These are phyloP conservation scores for Thalassarche chlororhynchos DNA, from an alignment of 2,113 vertebrate genomes.

Conservation along the genomic window DNA sequence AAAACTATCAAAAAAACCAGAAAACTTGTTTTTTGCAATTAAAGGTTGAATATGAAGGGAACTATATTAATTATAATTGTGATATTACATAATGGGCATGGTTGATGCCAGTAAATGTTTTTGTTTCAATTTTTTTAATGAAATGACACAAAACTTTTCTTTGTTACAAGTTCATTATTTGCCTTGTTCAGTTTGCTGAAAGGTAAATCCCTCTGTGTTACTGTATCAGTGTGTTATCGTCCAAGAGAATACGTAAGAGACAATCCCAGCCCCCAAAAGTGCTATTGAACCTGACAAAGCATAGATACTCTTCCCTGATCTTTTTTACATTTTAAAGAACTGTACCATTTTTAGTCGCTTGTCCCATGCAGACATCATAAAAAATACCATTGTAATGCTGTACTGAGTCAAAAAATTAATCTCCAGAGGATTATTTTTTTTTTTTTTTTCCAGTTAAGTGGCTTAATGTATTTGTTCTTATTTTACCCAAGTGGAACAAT, in stretches of 20 bases:
- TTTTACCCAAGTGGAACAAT: background rate
- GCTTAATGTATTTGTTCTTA: background rate
- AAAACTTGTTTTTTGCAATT: background rate
- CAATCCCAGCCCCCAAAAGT: background rate
- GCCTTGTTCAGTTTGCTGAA: background rate
- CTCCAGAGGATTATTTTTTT: background rate
- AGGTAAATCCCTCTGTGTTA: background rate
- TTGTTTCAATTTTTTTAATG: background rate
- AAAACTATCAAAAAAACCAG: background rate
- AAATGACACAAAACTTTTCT: background rate
- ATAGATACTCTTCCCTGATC: background rate
- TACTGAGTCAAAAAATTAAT: background rate
- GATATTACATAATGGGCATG: background rate
- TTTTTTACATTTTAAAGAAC: background rate
- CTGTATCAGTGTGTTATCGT: background rate
- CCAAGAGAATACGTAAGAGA: background rate
- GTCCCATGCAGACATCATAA: background rate
- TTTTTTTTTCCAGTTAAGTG: background rate
- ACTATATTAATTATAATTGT: background rate
- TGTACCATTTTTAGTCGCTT: background rate
- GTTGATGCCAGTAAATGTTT: background rate
- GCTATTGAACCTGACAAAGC: background rate
- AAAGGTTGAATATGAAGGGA: slow-evolving; percentile 4
- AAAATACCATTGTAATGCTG: background rate
- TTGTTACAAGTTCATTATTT: background rate